These are phyloP conservation scores for Equus przewalskii DNA, from an alignment of 2,113 vertebrate genomes.

Conservation along the genomic window DNA sequence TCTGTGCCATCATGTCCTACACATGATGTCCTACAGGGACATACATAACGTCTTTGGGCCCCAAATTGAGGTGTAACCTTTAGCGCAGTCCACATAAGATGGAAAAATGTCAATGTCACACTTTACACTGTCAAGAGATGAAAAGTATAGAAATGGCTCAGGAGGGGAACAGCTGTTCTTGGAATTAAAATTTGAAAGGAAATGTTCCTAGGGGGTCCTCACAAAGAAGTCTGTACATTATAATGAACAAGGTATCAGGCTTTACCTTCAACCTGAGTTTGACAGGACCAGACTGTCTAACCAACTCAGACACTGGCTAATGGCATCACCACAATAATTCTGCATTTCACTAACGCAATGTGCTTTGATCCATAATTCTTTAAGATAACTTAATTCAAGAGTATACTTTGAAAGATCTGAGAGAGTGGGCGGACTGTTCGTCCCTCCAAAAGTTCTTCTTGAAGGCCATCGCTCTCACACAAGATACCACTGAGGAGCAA, in stretches of 20 bases:
- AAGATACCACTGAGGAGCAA: not conserved
- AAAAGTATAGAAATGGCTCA: not conserved
- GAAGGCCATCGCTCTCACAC: not conserved
- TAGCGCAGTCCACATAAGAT: not conserved
- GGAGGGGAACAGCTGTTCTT: not conserved
- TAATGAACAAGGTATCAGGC: not conserved
- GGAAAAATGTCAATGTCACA: not conserved
- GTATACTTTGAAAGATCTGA: not conserved
- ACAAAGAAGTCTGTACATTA: not conserved
- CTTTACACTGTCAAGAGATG: not conserved
- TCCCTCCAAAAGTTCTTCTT: not conserved
- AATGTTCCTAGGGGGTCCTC: not conserved
- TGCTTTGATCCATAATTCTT: not conserved
- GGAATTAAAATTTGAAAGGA: not conserved
- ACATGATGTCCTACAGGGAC: no score
- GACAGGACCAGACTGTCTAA: not conserved
- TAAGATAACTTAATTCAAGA: not conserved
- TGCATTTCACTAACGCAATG: not conserved
- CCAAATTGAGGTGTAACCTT: not conserved
- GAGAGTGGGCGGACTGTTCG: not conserved
- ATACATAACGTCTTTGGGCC: not conserved
- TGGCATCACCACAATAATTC: not conserved
- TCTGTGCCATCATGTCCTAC: not conserved
- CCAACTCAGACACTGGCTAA: not conserved
- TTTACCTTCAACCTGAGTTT: not conserved